A percentile compares a stretch with the other conserved stretches of the same genome.
Conservation (phyloP, 2,888 invertebrate genomes). For the Tortricodes alternella region DNA sequence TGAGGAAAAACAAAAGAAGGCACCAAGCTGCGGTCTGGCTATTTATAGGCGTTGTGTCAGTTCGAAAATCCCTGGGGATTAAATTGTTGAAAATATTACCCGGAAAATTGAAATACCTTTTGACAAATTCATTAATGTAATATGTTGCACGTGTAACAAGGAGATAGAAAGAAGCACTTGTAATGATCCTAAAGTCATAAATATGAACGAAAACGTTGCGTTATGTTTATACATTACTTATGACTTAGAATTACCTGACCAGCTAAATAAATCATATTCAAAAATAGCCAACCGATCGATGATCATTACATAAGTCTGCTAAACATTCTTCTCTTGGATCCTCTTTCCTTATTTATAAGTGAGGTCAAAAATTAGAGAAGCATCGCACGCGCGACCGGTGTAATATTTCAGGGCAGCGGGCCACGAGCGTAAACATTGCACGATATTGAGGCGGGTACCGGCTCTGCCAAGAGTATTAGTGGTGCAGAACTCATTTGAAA, state of each 20-base stretch:
- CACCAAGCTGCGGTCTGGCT: slow-evolving; percentile 26
- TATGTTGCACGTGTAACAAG: no score
- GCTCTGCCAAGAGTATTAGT: slow-evolving; percentile 22
- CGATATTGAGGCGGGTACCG: slow-evolving; percentile 46
- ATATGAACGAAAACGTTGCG: no score
- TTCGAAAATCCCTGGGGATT: slow-evolving; percentile 20
- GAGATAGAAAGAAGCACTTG: no score
- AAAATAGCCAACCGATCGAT: not conserved
- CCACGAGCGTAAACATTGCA: slow-evolving; percentile 52
- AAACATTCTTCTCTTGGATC: slow-evolving; percentile 1
- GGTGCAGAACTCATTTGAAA: slow-evolving; percentile 17
- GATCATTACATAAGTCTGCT: not conserved
- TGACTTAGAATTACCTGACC: no score
- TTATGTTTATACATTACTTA: no score
- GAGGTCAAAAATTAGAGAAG: slow-evolving; percentile 40
- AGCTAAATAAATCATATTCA: no score
- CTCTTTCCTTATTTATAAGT: slow-evolving; percentile 29
- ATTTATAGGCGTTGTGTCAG: slow-evolving; percentile 21
- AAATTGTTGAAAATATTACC: slow-evolving; percentile 10
- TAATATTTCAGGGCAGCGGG: slow-evolving; percentile 52
- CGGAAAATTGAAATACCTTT: slow-evolving; percentile 7
- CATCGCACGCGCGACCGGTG: slow-evolving; percentile 45
- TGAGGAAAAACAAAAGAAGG: slow-evolving; percentile 39
- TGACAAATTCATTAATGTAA: not conserved
- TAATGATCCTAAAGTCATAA: no score